Evolutionary conservation across 2,797 vertebrate species (phyloP), one percentile per base, ranked within the genome.

Genomic region (Percopsis omiscomaycus): DNA sequence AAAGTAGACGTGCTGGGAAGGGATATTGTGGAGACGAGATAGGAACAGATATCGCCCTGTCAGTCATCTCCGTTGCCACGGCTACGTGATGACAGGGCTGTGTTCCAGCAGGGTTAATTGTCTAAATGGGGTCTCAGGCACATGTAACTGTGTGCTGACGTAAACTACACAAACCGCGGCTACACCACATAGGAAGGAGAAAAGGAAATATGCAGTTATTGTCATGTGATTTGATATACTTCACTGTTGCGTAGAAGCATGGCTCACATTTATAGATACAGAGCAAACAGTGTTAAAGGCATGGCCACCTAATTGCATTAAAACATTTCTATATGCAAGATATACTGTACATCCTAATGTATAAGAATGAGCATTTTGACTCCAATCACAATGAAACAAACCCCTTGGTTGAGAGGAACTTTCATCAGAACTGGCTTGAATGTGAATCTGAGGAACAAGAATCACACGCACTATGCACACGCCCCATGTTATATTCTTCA

Each of bases 31-130:
- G 51, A 22, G 64, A 16, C 46, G 32, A 37, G 32, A 37, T 37
- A 0, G 11, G 30, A 58, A 55, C 5, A 3, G 44, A 55, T 61
- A 60, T 46, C 32, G 32, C 32, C n/a, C 22, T 10, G 13, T 64
- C 60, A 54, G 6, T 56, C 28, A 47, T n/a, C 16, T 51, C 8
- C 47, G 59, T 75, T 80, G 50, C 69, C n/a, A 57, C 56, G 69
- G 50, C 64, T 68, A 71, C 61, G 6, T 37, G 32, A 3, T 37
- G 14, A 2, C 11, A 71, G 45, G 0, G 42, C 11, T 30, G 10
- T 27, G 51, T 37, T 56, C 22, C 45, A 37, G 50, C 28, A 10
- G 16, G 14, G 37, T 62, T 14, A 8, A 22, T 64, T 64, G 52
- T 48, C 52, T 8, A 55, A 29, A 55, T 66, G 2, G 61, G 15